A percentile compares a stretch with the other conserved stretches of the same genome.
Conservation (phyloP, 2,113 vertebrate genomes). For the Misgurnus mizolepis region DNA sequence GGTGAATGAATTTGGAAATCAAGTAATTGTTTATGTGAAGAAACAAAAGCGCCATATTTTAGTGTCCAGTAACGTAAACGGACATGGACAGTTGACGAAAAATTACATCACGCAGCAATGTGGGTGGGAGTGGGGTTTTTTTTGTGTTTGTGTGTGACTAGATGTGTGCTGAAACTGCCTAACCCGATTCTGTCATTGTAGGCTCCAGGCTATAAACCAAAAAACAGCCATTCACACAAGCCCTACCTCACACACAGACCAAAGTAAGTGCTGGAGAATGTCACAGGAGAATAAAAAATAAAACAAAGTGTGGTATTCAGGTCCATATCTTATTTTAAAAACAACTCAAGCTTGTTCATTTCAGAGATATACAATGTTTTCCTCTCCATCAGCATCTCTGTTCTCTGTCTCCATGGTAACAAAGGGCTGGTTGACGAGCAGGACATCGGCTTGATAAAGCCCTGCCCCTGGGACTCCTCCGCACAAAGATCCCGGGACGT, state of each 20-base stretch:
- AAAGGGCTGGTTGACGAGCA: constrained; percentile 60
- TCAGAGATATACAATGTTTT: constrained; percentile 94
- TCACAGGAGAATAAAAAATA: constrained; percentile 11
- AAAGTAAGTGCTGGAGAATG: constrained; percentile 21
- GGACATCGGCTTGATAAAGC: constrained; percentile 58
- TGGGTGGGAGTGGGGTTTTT: not conserved
- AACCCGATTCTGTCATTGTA: constrained; percentile 53
- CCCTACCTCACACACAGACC: not conserved
- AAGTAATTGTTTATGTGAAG: not conserved
- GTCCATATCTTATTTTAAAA: not conserved
- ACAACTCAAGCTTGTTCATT: constrained; percentile 22
- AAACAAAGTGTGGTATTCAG: not conserved
- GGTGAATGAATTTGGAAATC: constrained; percentile 10
- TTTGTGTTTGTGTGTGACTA: not conserved
- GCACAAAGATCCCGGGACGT: constrained; percentile 58
- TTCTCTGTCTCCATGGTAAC: constrained; percentile 70
- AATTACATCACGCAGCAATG: not conserved
- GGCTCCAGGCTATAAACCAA: constrained; percentile 56
- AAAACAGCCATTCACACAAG: constrained; percentile 18
- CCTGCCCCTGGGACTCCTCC: constrained; percentile 47
- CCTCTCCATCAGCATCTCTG: constrained; percentile 74
- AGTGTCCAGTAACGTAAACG: constrained; percentile 7
- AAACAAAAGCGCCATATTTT: constrained; percentile 3
- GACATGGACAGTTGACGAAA: constrained; percentile 9
- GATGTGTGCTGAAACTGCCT: constrained; percentile 28